Evolutionary conservation across 2,113 vertebrate genomes (phyloP), one percentile per base, ranked within the genome.

Genomic region (Holacanthus passer): DNA sequence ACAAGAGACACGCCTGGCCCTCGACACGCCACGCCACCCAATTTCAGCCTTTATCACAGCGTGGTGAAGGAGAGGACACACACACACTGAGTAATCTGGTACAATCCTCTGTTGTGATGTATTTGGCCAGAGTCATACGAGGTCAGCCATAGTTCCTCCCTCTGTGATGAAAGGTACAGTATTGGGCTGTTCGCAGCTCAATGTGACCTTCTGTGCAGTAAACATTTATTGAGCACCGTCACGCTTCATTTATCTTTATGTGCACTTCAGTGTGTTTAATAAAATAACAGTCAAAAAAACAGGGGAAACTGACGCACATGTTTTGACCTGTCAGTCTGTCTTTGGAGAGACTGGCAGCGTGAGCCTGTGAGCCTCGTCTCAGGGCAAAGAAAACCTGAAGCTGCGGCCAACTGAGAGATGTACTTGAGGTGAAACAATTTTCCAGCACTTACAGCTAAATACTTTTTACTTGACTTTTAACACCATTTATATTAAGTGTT

Each of bases 211-310:
- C 81, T 16, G 69, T 64, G 55, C 43, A 47, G 64, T 82, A 73
- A 87, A 86, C 53, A 82, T 84, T 76, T 86, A 88, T 71, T 52
- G 82, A 84, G 69, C 75, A 17, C 53, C 20, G 64, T 59, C 71
- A 64, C 80, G 77, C 56, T 82, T 84, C 53, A 77, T 83, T 84
- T 81, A 78, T 82, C 75, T 76, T 31, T 20, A 59, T 72, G 72
- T 81, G 66, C 22, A 37, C 19, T 29, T 58, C 47, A 24, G 47
- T 10, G 1, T 24, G 41, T 85, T 87, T 70, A 65, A 81, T 83
- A 45, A 67, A 22, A 29, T 5, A 3, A 19, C 22, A 88, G 48
- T 68, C 63, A 77, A 69, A 79, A 53, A 81, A 78, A 63, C 4
- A 66, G 74, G 72, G 13, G 56, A 71, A 72, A 55, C 24, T n/a